Percentiles rank a stretch among this genome's conserved stretches.
Conservation (phyloP, 2,888 invertebrate genomes). For the Trichopria drosophilae region DNA sequence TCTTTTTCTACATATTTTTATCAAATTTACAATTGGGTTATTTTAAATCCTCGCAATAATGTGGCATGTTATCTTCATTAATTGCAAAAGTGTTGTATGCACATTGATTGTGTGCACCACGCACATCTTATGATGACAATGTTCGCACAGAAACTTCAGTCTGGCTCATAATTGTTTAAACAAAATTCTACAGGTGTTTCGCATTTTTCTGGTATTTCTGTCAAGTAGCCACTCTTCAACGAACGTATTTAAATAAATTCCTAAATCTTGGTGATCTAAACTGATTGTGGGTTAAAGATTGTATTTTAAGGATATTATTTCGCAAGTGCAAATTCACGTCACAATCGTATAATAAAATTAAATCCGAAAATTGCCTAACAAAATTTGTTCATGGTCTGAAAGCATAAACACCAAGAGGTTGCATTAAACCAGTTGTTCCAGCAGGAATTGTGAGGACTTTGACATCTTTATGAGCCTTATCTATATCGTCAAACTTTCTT, state of each 20-base stretch:
- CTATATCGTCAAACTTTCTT: not conserved
- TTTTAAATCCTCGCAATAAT: no score
- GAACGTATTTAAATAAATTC: no score
- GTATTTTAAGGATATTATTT: no score
- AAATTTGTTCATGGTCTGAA: constrained; percentile 8
- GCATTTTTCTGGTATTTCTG: no score
- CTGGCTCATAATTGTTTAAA: not conserved
- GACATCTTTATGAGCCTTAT: not conserved
- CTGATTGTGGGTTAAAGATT: no score
- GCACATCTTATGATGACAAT: not conserved
- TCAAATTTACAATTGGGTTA: not conserved
- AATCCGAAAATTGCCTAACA: not conserved
- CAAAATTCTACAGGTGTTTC: no score
- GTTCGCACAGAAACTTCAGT: not conserved
- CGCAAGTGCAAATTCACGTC: no score
- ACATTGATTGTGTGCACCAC: not conserved
- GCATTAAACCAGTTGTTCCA: constrained; percentile 6
- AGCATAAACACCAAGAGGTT: constrained; percentile 1
- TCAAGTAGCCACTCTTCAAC: no score
- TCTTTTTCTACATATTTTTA: constrained; percentile 3
- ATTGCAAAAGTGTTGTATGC: not conserved
- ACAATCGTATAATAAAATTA: not conserved
- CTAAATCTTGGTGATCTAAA: no score
- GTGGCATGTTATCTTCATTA: not conserved
- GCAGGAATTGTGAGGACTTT: no score